Conservation (phyloP, 53 echinoderm and acorn worm genomes). For the Patiria pectinifera region DNA sequence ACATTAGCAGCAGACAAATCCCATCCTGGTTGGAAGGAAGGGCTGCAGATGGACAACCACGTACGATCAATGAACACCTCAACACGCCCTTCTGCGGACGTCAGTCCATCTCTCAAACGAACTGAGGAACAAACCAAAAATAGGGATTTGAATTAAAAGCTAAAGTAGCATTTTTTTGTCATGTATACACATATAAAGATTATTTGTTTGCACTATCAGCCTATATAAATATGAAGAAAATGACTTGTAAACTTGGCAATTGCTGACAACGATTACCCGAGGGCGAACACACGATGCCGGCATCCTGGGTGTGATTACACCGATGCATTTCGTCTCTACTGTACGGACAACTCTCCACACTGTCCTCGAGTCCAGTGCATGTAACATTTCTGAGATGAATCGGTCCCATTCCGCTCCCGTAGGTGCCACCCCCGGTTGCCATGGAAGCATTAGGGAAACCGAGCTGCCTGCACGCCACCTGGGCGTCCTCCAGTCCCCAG, state of each 20-base stretch:
- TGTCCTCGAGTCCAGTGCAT: constrained; percentile 16
- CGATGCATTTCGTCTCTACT: background rate
- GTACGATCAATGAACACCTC: background rate
- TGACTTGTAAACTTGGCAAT: background rate
- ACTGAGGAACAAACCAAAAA: background rate
- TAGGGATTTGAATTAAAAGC: background rate
- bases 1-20: background rate
- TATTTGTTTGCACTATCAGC: too few species aligned
- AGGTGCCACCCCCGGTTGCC: constrained; percentile 2
- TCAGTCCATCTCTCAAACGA: background rate
- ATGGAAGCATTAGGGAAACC: constrained; percentile 26
- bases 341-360: background rate
- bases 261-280: background rate
- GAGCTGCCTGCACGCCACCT: constrained; percentile 58
- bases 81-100: background rate
- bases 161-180: background rate
- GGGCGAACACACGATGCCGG: background rate
- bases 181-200: too few species aligned
- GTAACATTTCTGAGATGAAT: background rate
- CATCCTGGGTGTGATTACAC: constrained; percentile 3
- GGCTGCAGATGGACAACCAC: constrained; percentile 15
- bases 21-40: background rate
- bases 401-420: background rate
- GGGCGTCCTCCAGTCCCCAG: constrained; percentile 13
- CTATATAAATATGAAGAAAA: too few species aligned